Conservation (phyloP, 2,113 vertebrate species). For the Sturnus vulgaris region DNA sequence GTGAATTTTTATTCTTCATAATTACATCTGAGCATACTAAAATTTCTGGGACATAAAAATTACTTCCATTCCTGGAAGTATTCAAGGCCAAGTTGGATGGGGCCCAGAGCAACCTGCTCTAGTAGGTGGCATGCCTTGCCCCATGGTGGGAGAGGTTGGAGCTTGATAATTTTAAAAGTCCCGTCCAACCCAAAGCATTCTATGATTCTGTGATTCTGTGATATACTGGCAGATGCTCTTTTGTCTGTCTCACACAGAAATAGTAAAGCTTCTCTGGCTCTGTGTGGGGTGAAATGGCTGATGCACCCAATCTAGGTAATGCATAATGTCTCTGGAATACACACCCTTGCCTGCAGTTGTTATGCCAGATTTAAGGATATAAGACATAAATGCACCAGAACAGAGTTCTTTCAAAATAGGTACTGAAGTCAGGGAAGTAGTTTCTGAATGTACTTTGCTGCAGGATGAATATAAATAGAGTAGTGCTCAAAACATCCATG, state of each 20-base stretch:
- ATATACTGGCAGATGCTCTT: background rate
- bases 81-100: background rate
- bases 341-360: background rate
- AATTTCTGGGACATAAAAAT: background rate
- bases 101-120: background rate
- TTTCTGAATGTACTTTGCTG: slow-evolving; percentile 18
- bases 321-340: background rate
- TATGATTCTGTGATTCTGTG: background rate
- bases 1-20: background rate
- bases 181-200: background rate
- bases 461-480: slow-evolving; percentile 43
- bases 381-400: background rate
- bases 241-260: background rate
- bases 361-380: background rate
- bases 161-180: background rate
- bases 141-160: accelerated
- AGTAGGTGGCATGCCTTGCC: background rate
- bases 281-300: background rate
- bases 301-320: background rate
- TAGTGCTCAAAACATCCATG: background rate
- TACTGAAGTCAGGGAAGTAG: background rate
- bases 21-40: background rate
- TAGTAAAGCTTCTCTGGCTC: background rate
- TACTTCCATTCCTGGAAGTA: background rate
- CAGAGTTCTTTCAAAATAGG: slow-evolving; percentile 14